phyloP scores from a whole-genome alignment of 2,888 invertebrate genomes.

The Agapostemon virescens region DNA sequence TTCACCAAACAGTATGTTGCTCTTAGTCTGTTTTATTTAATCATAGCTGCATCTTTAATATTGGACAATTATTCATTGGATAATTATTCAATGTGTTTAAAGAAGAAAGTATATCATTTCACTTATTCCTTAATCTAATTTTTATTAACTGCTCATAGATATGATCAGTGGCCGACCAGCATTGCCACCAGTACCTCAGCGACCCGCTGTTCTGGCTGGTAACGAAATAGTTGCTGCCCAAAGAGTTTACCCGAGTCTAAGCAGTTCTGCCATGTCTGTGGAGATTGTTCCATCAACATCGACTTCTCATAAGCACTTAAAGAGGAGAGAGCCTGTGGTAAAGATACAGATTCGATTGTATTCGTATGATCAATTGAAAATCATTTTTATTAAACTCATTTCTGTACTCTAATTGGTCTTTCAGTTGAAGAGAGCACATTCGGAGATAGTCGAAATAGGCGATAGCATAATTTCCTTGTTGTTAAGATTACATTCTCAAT shows the following conservation, averaged over 20 bases:
- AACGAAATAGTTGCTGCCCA: constrained; percentile 78
- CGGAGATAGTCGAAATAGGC: constrained; percentile 84
- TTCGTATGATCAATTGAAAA: not conserved
- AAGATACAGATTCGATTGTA: constrained; percentile 20
- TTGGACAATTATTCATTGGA: no score
- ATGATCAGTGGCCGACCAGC: constrained; percentile 71
- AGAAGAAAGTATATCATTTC: not conserved
- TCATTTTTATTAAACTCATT: not conserved
- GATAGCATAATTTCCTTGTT: constrained; percentile 95
- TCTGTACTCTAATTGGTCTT: not conserved
- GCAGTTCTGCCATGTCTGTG: constrained; percentile 62
- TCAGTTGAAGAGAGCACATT: constrained; percentile 66
- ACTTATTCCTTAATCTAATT: not conserved
- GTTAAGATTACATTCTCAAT: constrained; percentile 93
- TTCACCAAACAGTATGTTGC: constrained; percentile 73
- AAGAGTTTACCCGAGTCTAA: constrained; percentile 67
- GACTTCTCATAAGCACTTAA: constrained; percentile 73
- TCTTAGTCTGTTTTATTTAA: constrained; percentile 32
- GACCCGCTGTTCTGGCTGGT: constrained; percentile 79
- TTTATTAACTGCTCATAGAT: constrained; percentile 44
- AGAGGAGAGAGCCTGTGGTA: constrained; percentile 75
- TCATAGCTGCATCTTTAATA: constrained; percentile 24
- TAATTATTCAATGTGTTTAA: no score
- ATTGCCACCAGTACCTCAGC: constrained; percentile 76
- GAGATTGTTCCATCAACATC: constrained; percentile 79